These are phyloP conservation scores for Euthynnus affinis DNA, from an alignment of 2,797 vertebrate species.

Conservation along the genomic window DNA sequence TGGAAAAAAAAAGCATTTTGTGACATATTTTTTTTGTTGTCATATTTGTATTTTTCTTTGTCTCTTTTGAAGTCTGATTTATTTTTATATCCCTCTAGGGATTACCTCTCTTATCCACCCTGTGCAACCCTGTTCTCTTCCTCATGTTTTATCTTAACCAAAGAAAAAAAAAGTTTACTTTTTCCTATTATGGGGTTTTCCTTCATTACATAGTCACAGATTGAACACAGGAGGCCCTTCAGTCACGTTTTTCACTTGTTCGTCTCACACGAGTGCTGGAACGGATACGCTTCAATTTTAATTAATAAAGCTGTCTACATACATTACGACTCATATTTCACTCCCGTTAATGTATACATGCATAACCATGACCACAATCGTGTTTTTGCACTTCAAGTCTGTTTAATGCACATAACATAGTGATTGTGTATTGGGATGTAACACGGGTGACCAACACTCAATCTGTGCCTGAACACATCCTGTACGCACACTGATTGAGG, in stretches of 20 bases:
- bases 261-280: neutral
- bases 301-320: neutral
- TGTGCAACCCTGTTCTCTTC: slow-evolving; percentile 17
- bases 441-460: neutral
- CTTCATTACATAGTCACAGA: neutral
- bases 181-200: slow-evolving; percentile 16
- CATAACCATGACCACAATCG: neutral
- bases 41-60: slow-evolving; percentile 37
- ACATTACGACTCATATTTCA: neutral
- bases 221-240: neutral
- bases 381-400: neutral
- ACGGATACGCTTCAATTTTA: neutral
- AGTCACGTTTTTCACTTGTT: neutral
- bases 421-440: neutral
- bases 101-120: slow-evolving; percentile 52
- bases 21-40: neutral
- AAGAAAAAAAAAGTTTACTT: neutral
- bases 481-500: neutral
- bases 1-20: slow-evolving; percentile 35
- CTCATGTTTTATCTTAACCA: slow-evolving; percentile 32
- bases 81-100: slow-evolving; percentile 26
- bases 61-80: slow-evolving; percentile 40
- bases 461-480: neutral
- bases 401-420: neutral
- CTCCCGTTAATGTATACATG: neutral